Evolutionary conservation across 2,113 vertebrate species (phyloP).

Genomic region (Cyprinodon tularosa): DNA sequence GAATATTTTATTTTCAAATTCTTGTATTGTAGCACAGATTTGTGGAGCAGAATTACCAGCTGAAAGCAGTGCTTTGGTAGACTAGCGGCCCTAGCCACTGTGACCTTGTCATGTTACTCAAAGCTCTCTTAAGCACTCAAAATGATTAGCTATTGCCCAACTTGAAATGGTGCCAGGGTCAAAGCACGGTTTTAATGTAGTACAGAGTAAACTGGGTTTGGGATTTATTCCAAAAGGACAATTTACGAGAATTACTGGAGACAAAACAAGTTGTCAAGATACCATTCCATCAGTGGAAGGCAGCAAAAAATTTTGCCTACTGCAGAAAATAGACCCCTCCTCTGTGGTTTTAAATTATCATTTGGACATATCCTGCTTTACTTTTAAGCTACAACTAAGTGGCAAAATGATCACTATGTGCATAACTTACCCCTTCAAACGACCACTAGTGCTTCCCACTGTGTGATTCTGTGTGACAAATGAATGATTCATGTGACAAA

Average conservation of each 20-base stretch:
- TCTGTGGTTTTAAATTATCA: constrained; percentile 39
- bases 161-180: constrained; percentile 69
- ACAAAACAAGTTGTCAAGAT: constrained; percentile 78
- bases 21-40: neutral
- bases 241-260: constrained; percentile 78
- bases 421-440: neutral
- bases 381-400: constrained; percentile 13
- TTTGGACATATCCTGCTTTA: constrained; percentile 33
- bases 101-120: constrained; percentile 48
- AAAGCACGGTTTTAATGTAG: constrained; percentile 75
- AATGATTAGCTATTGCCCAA: constrained; percentile 78
- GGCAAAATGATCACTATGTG: constrained; percentile 5
- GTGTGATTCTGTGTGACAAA: constrained; percentile 14
- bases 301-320: constrained; percentile 54
- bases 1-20: neutral
- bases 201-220: constrained; percentile 70
- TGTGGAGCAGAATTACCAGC: neutral
- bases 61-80: neutral
- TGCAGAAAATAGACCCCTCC: constrained; percentile 32
- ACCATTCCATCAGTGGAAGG: constrained; percentile 58
- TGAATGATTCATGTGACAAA: constrained; percentile 17
- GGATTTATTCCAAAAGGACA: constrained; percentile 76
- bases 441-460: constrained; percentile 13
- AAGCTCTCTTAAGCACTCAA: constrained; percentile 72
- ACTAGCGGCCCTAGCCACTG: constrained; percentile 14